Conservation (phyloP, 2,113 vertebrate genomes). For the Willisornis vidua region DNA sequence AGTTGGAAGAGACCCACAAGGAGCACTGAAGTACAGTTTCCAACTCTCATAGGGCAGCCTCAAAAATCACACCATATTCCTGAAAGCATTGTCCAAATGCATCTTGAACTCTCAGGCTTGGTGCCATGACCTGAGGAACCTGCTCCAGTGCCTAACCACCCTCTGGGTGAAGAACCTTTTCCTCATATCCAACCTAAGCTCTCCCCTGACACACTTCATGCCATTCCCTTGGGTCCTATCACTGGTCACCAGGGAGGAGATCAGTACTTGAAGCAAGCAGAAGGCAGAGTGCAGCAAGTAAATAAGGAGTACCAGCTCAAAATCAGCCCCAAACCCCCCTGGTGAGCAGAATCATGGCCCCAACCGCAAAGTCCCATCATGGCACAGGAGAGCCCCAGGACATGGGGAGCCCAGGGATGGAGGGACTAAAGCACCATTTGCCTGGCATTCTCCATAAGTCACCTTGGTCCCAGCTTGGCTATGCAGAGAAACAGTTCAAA, state of each 20-base stretch:
- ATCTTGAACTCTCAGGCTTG: background rate
- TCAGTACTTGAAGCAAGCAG: background rate
- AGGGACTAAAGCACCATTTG: background rate
- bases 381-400: background rate
- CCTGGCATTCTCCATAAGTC: background rate
- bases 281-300: background rate
- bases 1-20: background rate
- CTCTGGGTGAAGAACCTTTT: background rate
- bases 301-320: background rate
- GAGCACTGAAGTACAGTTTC: background rate
- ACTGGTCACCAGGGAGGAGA: background rate
- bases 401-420: rapidly evolving
- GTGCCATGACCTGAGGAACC: background rate
- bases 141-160: background rate
- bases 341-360: rapidly evolving
- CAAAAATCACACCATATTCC: background rate
- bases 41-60: background rate
- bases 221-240: background rate
- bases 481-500: background rate
- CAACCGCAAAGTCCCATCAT: rapidly evolving
- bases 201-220: background rate
- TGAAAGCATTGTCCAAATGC: background rate
- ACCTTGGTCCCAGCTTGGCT: background rate
- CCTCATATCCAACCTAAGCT: background rate
- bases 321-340: background rate